These are phyloP conservation scores for Metopolophium dirhodum DNA, from an alignment of 1,140 invertebrate genomes.

Conservation along the genomic window DNA sequence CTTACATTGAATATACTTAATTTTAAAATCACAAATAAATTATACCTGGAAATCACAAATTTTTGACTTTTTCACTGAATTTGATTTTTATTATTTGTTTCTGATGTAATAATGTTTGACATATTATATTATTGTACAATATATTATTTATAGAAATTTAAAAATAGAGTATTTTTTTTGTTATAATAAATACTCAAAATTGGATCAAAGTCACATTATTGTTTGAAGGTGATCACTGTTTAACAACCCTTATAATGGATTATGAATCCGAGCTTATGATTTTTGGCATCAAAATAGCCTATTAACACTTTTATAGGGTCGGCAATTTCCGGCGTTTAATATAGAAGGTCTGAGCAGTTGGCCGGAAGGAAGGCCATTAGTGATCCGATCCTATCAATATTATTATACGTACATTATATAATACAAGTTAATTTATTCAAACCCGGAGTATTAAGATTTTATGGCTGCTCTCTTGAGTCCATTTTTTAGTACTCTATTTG, in stretches of 20 bases:
- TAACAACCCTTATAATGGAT: constrained; percentile 7
- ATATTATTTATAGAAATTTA: background rate
- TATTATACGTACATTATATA: background rate
- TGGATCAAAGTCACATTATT: background rate
- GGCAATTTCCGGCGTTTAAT: background rate
- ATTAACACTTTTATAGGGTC: background rate
- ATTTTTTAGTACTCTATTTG: background rate
- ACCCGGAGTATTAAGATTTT: background rate
- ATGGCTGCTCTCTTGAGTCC: background rate
- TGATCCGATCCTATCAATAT: constrained; percentile 17
- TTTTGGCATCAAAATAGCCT: background rate
- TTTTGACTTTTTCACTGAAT: background rate
- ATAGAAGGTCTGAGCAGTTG: background rate
- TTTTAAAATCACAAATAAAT: background rate
- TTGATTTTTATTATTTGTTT: background rate
- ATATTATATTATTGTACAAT: too few species aligned
- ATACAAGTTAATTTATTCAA: background rate
- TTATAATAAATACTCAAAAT: background rate
- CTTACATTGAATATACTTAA: background rate
- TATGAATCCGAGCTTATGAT: background rate
- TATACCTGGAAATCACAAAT: too few species aligned
- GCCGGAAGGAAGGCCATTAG: background rate
- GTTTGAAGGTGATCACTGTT: background rate
- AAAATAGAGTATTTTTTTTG: background rate
- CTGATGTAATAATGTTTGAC: too few species aligned